Conservation (phyloP, 2,888 invertebrate genomes). For the Pristionchus exspectatus region DNA sequence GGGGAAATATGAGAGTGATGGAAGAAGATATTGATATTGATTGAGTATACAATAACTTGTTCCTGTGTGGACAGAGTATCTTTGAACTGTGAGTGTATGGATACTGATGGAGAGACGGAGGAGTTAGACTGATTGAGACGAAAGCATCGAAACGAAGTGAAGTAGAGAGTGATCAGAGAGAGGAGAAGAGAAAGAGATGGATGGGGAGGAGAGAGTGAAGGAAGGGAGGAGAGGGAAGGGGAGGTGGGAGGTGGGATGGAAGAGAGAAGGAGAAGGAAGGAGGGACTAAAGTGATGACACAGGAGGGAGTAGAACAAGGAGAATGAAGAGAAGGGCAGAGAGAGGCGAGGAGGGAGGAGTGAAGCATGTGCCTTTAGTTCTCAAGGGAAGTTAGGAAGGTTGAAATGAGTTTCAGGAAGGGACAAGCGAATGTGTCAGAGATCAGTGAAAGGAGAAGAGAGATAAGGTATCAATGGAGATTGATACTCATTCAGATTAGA, state of each 20-base stretch:
- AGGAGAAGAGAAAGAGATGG: constrained; percentile 34
- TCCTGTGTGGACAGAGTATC: neutral
- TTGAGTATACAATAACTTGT: constrained; percentile 35
- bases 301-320: neutral
- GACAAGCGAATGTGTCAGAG: neutral
- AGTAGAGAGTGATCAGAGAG: constrained; percentile 21
- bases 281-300: constrained; percentile 8
- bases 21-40: constrained; percentile 19
- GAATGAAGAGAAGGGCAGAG: neutral
- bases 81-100: neutral
- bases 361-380: constrained; percentile 22
- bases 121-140: neutral
- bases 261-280: neutral
- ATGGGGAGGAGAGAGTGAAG: neutral
- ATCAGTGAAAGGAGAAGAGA: constrained; percentile 24
- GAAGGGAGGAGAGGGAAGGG: neutral
- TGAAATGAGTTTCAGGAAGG: constrained; percentile 27
- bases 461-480: constrained; percentile 47
- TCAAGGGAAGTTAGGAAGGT: neutral
- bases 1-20: constrained; percentile 14
- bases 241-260: neutral
- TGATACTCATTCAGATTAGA: constrained; percentile 7
- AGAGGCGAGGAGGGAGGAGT: constrained; percentile 26
- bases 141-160: constrained; percentile 22
- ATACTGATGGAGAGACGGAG: neutral